Base-by-base conservation (phyloP, 1,140 invertebrate species). In the Eulimnadia texana region DNA sequence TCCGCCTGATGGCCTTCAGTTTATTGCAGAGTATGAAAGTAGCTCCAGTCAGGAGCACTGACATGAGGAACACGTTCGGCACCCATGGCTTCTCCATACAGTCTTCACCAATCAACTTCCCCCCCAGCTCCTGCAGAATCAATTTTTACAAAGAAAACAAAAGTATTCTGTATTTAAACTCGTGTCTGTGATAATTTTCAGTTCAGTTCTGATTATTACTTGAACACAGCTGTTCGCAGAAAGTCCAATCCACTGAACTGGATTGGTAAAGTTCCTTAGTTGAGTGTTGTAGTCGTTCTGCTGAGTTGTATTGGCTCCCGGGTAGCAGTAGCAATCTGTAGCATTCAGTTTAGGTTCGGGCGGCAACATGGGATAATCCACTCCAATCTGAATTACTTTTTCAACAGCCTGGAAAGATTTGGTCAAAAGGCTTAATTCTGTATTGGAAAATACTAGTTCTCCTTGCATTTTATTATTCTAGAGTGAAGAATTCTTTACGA, bases 51-150 rank as follows among this genome's bases (percentile, higher is more conserved):
- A 98, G 78, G 53, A 98, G 80, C 67, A 94, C 80, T 62, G 93
- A 98, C 84, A 99, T 92, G 60, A 98, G 83, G 76, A 94, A 98
- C 64, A 98, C 89, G 76, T 99, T 92, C 61, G 93, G 88, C 51
- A 86, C 81, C 69, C 87, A 86, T 61, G 80, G 77, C 67, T 72
- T 75, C 10, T 63, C 10, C 58, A 49, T 20, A 62, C 92, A 96
- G 54, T 83, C 84, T 9, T 73, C 72, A 22, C 88, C 90, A 19
- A 79, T 67, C 63, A 91, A 71, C 9, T 82, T 87, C 47, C 91
- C 92, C 72, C 89, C 89, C 64, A 79, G 80, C 49, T 72, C 66
- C 87, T 90, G 73, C 64, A 80, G 77, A 68, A 64, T n/a, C n/a
- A n/a, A n/a, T n/a, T n/a, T n/a, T n/a, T n/a, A n/a, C n/a, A n/a